These are phyloP conservation scores for Semicossyphus pulcher DNA, from an alignment of 2,113 vertebrate genomes.

Conservation along the genomic window DNA sequence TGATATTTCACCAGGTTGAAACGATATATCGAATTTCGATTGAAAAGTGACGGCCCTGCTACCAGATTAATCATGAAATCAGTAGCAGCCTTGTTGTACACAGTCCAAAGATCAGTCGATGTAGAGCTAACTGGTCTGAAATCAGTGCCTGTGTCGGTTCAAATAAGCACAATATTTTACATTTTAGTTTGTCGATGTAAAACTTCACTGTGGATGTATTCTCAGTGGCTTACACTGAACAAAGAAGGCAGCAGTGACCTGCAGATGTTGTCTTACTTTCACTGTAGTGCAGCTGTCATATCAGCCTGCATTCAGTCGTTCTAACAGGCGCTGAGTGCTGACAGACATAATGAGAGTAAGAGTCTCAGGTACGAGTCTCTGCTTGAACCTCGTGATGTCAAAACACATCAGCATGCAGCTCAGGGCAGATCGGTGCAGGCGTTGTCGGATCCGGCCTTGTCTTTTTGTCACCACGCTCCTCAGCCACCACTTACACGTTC, in stretches of 20 bases:
- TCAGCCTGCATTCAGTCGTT: not conserved
- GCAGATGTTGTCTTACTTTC: not conserved
- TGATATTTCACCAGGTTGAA: too few species aligned
- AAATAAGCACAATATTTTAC: too few species aligned
- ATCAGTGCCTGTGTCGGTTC: too few species aligned
- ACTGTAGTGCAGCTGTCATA: slow-evolving; percentile 1
- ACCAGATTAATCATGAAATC: too few species aligned
- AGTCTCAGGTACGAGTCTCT: slow-evolving; percentile 17
- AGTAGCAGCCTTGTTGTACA: too few species aligned
- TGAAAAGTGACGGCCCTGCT: too few species aligned
- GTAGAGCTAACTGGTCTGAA: not conserved
- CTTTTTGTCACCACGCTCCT: slow-evolving; percentile 66
- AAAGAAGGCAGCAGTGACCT: not conserved
- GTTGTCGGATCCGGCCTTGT: slow-evolving; percentile 67
- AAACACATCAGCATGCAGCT: slow-evolving; percentile 53
- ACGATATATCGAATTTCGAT: too few species aligned
- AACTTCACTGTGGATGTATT: not conserved
- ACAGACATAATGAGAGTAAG: slow-evolving; percentile 15
- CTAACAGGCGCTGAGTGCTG: not conserved
- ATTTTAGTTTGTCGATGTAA: too few species aligned
- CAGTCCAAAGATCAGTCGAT: too few species aligned
- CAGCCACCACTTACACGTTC: slow-evolving; percentile 51
- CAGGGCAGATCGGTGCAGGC: slow-evolving; percentile 21
- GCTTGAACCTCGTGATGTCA: slow-evolving; percentile 31
- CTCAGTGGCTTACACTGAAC: not conserved